Conservation (phyloP, 92 coral and sea anemone genomes). For the Siderastrea radians region DNA sequence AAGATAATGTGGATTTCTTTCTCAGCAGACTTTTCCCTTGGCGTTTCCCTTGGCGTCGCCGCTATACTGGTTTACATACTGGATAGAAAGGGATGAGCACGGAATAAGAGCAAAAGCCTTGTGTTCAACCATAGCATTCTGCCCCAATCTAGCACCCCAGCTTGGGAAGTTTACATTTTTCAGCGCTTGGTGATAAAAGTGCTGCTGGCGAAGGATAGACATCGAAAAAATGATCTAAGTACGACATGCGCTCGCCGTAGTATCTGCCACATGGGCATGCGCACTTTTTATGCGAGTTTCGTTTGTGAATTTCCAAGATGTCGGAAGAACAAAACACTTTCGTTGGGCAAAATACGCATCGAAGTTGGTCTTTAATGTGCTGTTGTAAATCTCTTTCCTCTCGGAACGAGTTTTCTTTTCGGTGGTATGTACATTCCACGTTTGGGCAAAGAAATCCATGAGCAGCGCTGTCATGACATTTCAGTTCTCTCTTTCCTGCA, state of each 20-base stretch:
- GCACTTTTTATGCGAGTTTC: slow-evolving; percentile 85
- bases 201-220: slow-evolving; percentile 78
- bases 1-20: too few relatives aligned
- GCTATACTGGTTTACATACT: too few relatives aligned
- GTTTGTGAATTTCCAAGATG: slow-evolving; percentile 74
- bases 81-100: too few relatives aligned
- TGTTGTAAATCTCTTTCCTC: slow-evolving; percentile 62
- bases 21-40: too few relatives aligned
- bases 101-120: too few relatives aligned
- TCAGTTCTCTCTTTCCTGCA: slow-evolving; percentile 56
- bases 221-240: slow-evolving; percentile 87
- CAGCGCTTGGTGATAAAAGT: not conserved
- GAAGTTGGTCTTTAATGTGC: slow-evolving; percentile 70
- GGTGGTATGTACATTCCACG: slow-evolving; percentile 58
- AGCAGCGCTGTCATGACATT: slow-evolving; percentile 57
- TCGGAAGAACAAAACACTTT: slow-evolving; percentile 77
- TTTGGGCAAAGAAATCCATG: slow-evolving; percentile 84
- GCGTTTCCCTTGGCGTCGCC: too few relatives aligned
- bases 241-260: slow-evolving; percentile 76
- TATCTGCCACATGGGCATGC: slow-evolving; percentile 85
- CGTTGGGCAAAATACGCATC: slow-evolving; percentile 87
- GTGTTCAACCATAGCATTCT: too few relatives aligned
- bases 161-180: not conserved
- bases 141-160: not conserved
- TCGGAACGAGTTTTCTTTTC: slow-evolving; percentile 72